These are phyloP conservation scores for Pterobdella sp. DNA, from an alignment of 2,888 invertebrate species.

Conservation along the genomic window DNA sequence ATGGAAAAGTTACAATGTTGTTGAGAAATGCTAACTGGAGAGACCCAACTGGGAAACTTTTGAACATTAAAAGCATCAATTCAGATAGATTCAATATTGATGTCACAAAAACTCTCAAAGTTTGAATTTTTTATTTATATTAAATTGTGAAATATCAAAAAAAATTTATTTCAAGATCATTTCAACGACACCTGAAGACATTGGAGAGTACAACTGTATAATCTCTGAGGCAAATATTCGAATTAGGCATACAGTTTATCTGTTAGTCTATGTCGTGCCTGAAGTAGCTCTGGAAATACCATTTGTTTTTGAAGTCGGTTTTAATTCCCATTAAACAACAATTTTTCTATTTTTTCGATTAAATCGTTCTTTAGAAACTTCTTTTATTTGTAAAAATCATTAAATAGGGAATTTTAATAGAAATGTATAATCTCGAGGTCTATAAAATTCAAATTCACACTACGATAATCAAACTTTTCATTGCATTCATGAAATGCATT, in stretches of 20 bases:
- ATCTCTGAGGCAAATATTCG: not conserved
- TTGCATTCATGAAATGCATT: not conserved
- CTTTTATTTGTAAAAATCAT: too few relatives aligned
- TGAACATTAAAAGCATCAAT: not conserved
- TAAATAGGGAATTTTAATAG: too few relatives aligned
- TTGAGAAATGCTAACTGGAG: constrained; percentile 20
- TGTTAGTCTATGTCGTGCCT: constrained; percentile 16
- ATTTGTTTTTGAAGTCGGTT: constrained; percentile 16
- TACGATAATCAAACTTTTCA: not conserved
- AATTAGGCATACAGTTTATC: constrained; percentile 13
- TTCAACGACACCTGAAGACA: constrained; percentile 13
- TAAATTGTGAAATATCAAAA: not conserved
- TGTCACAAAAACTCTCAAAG: constrained; percentile 8
- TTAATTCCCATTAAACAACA: not conserved
- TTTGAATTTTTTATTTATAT: constrained; percentile 15
- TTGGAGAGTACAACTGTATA: constrained; percentile 12
- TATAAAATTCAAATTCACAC: not conserved
- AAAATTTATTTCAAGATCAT: not conserved
- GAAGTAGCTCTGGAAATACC: constrained; percentile 26
- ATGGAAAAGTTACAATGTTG: not conserved
- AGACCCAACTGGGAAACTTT: constrained; percentile 11
- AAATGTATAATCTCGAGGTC: too few relatives aligned
- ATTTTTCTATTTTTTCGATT: too few relatives aligned
- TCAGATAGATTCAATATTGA: constrained; percentile 16
- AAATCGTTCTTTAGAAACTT: too few relatives aligned